A percentile compares a stretch with the other conserved stretches of the same genome.
Evolutionary conservation across 2,888 invertebrate genomes (phyloP).

Genomic region (Tanypteryx hageni): DNA sequence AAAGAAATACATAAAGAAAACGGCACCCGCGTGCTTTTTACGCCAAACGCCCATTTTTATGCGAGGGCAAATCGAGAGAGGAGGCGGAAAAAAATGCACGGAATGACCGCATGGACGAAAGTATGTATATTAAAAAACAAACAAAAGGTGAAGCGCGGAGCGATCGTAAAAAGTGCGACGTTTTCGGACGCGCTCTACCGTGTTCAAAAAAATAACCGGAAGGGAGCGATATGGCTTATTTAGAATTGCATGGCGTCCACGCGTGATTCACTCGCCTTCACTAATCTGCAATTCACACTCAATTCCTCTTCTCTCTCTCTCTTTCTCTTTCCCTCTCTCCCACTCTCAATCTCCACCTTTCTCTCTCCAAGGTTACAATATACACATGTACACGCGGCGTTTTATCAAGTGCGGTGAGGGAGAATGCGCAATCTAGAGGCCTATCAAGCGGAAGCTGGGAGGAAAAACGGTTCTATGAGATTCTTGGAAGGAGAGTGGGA

Average conservation of each 20-base stretch:
- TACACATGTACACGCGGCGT: not conserved
- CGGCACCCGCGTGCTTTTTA: not conserved
- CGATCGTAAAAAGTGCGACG: not conserved
- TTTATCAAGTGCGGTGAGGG: too few relatives aligned
- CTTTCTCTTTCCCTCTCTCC: not conserved
- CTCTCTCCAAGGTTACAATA: conserved; percentile 10
- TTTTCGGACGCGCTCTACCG: conserved; percentile 4
- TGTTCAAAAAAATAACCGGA: not conserved
- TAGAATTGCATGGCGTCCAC: not conserved
- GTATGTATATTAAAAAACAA: not conserved
- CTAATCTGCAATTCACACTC: conserved; percentile 4
- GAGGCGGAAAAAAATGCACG: too few relatives aligned
- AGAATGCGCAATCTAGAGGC: too few relatives aligned
- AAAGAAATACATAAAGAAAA: not conserved
- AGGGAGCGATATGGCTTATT: too few relatives aligned
- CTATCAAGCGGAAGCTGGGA: too few relatives aligned
- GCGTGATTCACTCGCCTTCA: not conserved
- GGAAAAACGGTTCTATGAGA: too few relatives aligned
- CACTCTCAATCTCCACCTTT: not conserved
- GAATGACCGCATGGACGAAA: too few relatives aligned
- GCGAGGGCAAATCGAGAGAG: not conserved
- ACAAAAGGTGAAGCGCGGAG: not conserved
- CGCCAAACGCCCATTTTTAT: not conserved
- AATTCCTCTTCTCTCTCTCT: not conserved
- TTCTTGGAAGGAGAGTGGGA: too few relatives aligned